A percentile compares a stretch with the other conserved stretches of the same genome.
These are phyloP conservation scores for Microtus richardsoni DNA, from an alignment of 2,113 vertebrate genomes.

Conservation along the genomic window DNA sequence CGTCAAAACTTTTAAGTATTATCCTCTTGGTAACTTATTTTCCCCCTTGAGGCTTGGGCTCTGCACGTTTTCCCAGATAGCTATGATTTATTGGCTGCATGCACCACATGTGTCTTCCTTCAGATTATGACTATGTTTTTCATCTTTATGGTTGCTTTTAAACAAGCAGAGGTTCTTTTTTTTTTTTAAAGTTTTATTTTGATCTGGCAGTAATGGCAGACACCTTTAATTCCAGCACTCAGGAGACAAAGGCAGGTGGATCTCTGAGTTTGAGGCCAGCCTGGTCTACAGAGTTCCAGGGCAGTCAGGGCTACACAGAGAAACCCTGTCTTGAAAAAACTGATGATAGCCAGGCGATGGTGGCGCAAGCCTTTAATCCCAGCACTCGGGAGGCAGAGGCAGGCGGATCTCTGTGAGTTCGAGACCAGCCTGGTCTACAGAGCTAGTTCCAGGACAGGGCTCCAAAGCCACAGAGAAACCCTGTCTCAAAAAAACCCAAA, in stretches of 20 bases:
- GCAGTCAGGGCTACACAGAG: neutral
- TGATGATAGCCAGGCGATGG: no score
- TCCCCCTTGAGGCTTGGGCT: neutral
- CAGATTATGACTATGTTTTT: neutral
- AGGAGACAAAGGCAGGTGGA: neutral
- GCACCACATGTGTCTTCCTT: neutral
- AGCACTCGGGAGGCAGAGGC: no score
- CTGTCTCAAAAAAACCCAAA: neutral
- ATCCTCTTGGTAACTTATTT: neutral
- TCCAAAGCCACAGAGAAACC: neutral
- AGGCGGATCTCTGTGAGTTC: no score
- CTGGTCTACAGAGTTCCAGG: neutral
- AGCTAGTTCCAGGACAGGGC: no score
- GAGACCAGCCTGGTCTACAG: no score
- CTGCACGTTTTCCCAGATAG: neutral
- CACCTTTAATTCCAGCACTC: neutral
- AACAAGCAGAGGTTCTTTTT: neutral
- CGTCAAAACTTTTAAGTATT: neutral
- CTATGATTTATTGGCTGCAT: rapidly evolving
- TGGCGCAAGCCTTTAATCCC: no score
- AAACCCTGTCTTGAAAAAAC: neutral
- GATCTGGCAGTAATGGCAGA: neutral
- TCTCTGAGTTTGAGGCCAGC: neutral
- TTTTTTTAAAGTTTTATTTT: neutral
- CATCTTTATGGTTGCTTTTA: neutral